Percentiles rank a stretch among this genome's conserved stretches.
These are phyloP conservation scores for Schrankia costaestrigalis DNA, from an alignment of 2,888 invertebrate species.

Conservation along the genomic window DNA sequence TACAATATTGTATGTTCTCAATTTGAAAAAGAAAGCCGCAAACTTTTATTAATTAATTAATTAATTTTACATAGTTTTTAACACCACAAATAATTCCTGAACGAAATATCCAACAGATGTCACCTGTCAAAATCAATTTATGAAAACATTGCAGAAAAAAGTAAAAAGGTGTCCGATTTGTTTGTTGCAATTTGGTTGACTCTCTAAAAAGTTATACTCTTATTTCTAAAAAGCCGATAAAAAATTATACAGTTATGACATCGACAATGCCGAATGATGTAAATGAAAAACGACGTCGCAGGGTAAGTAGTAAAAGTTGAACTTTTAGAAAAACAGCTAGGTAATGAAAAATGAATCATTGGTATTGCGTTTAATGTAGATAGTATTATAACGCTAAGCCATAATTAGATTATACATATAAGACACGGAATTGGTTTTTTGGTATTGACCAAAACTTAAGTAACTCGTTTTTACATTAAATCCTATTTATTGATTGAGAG, in stretches of 20 bases:
- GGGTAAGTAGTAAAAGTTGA: conserved; percentile 47
- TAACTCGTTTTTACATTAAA: too few species aligned
- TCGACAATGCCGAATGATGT: conserved; percentile 63
- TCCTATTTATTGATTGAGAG: too few species aligned
- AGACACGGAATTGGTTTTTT: conserved; percentile 29
- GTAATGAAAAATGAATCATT: conserved; percentile 38
- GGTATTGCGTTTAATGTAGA: conserved; percentile 37
- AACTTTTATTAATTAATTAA: too few species aligned
- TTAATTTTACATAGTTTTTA: too few species aligned
- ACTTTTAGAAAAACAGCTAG: conserved; percentile 2
- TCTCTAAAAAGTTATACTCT: background rate
- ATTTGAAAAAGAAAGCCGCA: too few species aligned
- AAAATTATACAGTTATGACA: conserved; percentile 41
- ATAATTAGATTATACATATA: conserved; percentile 15
- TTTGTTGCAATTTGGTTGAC: conserved; percentile 1
- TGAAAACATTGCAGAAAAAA: too few species aligned
- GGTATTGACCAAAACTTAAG: conserved; percentile 1
- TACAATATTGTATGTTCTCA: too few species aligned
- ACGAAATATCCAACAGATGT: too few species aligned
- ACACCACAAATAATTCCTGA: too few species aligned
- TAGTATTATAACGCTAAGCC: conserved; percentile 15
- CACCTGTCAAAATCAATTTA: too few species aligned
- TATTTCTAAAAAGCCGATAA: background rate
- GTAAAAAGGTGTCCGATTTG: background rate
- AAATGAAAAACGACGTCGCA: conserved; percentile 73